Evolutionary conservation across 2,888 invertebrate genomes (phyloP), one percentile per base, ranked within the genome.

Genomic region (Helleia helle): DNA sequence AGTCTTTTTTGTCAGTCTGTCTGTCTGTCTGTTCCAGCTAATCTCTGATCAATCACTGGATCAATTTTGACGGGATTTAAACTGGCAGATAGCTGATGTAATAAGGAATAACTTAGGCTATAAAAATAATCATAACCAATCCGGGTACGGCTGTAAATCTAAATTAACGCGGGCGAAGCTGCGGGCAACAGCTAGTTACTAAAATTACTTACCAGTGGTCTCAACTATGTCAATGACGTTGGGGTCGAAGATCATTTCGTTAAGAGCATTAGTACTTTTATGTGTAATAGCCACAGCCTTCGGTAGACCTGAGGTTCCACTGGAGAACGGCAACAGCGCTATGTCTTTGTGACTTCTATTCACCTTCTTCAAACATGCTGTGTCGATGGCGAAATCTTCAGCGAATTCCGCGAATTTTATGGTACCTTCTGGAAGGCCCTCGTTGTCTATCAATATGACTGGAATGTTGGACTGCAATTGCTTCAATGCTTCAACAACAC

Each of bases 221-320:
- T 80, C 77, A 17, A 65, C 54, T n/a, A 77, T 56, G 18, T 59
- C 68, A 3, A 73, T 40, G n/a, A 80, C 55, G n/a, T 68, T 64
- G 4, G 76, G 74, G 36, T 72, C 63, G 0, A 65, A 55, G 12
- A 83, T 73, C 61, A 75, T 73, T 25, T 71, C 63, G 38, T 77
- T 68, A 58, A 88, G 79, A 0, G 87, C 64, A 0, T 88, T 72
- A 1, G 89, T 56, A 59, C 88, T 88, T 30, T 58, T 71, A 62
- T 93, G 91, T 0, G 89, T 87, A 4, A 93, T 59, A 40, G 87
- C 84, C 0, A 93, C 93, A 0, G 91, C 93, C 73, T 93, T 93
- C 0, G 93, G 91, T 24, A 91, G 65, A 0, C 96, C 96, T 0
- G 95, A 95, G 0, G 96, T 96, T 0, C 94, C 94, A 59, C 94